Conservation (phyloP, 2,888 invertebrate species). For the Ormyrus thymus region DNA sequence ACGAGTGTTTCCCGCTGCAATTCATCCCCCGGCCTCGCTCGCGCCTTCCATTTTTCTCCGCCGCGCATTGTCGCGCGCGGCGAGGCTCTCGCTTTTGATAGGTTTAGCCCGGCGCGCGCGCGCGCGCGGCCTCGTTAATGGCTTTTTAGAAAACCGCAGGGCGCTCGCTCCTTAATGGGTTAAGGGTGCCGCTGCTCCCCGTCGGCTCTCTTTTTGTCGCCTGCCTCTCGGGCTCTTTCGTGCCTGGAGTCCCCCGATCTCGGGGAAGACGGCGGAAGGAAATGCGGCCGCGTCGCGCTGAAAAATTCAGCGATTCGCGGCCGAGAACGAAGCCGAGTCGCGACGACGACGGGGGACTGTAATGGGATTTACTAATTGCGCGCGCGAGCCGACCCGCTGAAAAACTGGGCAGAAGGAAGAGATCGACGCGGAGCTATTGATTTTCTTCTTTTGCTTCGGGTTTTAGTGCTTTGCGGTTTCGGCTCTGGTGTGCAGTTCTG, state of each 20-base stretch:
- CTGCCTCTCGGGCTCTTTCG: not conserved
- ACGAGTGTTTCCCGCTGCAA: not conserved
- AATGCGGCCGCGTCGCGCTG: constrained; percentile 7
- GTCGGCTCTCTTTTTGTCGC: not conserved
- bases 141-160: constrained; percentile 50
- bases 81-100: constrained; percentile 29
- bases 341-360: constrained; percentile 8
- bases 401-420: not conserved
- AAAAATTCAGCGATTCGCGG: constrained; percentile 40
- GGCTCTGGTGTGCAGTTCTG: too few relatives aligned
- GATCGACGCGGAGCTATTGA: constrained; percentile 29
- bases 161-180: constrained; percentile 38
- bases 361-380: constrained; percentile 55
- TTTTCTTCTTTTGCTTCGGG: constrained; percentile 14
- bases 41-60: constrained; percentile 22
- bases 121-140: constrained; percentile 44
- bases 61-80: constrained; percentile 1
- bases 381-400: constrained; percentile 15
- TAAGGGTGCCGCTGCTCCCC: constrained; percentile 1
- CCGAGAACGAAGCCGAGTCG: constrained; percentile 10
- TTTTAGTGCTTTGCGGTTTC: not conserved
- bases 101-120: not conserved
- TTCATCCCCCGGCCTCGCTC: not conserved
- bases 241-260: not conserved
- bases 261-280: not conserved